Evolutionary conservation across 2,888 invertebrate genomes (phyloP).

Genomic region (Acanthococcus lagerstroemiae): DNA sequence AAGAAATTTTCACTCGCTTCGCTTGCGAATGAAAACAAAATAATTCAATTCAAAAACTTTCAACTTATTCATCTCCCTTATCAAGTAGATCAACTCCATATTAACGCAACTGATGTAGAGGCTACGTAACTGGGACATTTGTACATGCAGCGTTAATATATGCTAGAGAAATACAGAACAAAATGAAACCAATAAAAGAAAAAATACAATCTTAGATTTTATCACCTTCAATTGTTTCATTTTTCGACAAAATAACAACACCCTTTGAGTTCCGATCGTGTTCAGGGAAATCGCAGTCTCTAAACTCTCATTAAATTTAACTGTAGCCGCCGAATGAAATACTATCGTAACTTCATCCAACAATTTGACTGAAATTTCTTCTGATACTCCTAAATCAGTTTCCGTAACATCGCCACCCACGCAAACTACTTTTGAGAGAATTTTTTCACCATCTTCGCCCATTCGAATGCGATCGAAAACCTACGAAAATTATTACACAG

Average conservation of each 20-base stretch:
- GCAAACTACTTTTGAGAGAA: constrained; percentile 43
- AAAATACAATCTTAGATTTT: background rate
- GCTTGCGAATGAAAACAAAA: too few species aligned
- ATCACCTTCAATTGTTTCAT: constrained; percentile 46
- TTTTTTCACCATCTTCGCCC: constrained; percentile 36
- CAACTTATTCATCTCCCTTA: too few species aligned
- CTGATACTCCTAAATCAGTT: constrained; percentile 40
- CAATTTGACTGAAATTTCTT: constrained; percentile 41
- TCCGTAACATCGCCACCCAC: constrained; percentile 43
- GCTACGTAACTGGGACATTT: too few species aligned
- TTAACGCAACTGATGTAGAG: too few species aligned
- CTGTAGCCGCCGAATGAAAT: constrained; percentile 54
- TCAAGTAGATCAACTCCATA: too few species aligned
- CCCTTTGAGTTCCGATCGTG: constrained; percentile 47
- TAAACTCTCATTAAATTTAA: constrained; percentile 51
- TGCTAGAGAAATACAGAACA: too few species aligned
- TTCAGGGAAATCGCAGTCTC: constrained; percentile 49
- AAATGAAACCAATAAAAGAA: background rate
- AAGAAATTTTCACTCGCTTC: too few species aligned
- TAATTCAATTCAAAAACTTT: too few species aligned
- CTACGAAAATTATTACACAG: constrained; percentile 38
- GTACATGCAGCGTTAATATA: too few species aligned
- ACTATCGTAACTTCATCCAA: constrained; percentile 46
- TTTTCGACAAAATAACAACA: constrained; percentile 47
- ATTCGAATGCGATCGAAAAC: constrained; percentile 42